Base-by-base conservation (phyloP, 2,797 vertebrate species). In the Falco columbarius region DNA sequence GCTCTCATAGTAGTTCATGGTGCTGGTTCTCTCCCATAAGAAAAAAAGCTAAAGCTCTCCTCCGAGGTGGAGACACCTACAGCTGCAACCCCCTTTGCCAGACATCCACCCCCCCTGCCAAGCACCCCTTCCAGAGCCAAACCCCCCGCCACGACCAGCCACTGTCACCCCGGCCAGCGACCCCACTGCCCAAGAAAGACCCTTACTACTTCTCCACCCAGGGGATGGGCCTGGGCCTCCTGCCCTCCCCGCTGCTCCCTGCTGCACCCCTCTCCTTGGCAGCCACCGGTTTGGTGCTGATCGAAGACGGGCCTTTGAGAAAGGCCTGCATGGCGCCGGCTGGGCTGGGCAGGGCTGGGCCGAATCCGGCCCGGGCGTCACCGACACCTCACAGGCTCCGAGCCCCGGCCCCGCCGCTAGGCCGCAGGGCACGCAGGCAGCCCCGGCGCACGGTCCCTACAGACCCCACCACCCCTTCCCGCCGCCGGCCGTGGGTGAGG, bases 201-300 rank as follows among this genome's bases (percentile, higher is more conserved):
- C 80, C 99, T 98, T 98, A 99, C 99, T 99, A 99, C 98, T 99
- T 99, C 95, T 99, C 99, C 68, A 99, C 99, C 99, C 99, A 99
- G 3, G 99, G 99, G 22, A 99, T 52, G 27, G 98, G 97, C 71
- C 97, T 99, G 88, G 92, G 94, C 83, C 97, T 99, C 97, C 98
- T 99, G 96, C 93, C 94, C 81, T 99, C 99, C 56, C 98, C 97
- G 81, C 98, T 98, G 93, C 97, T 95, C 34, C 98, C 99, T 6
- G 98, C 97, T 32, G 97, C 49, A 27, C 96, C 95, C 90, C 98
- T 99, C 47, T 99, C 99, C 94, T 99, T 99, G 77, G 98, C 91
- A 24, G 97, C 40, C 3, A 96, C 63, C 14, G 97, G 89, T 96
- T 98, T 99, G 55, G 97, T 96, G 44, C 98, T 96, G 95, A 98